These are phyloP conservation scores for Acipenser transmontanus DNA, from an alignment of 2,797 vertebrate genomes.

Conservation along the genomic window DNA sequence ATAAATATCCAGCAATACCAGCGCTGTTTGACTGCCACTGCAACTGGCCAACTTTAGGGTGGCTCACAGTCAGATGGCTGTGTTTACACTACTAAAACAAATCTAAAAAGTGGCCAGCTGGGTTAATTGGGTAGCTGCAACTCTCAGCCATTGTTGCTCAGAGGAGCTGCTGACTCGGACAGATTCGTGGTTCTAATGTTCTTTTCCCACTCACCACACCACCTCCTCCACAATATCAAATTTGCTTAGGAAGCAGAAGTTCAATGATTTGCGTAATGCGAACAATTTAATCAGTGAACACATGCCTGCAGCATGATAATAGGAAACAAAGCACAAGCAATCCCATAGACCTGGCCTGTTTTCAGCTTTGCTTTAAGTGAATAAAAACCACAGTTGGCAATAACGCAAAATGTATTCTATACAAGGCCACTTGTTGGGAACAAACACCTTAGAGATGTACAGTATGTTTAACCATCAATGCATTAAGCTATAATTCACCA, in stretches of 20 bases:
- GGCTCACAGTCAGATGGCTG: no score
- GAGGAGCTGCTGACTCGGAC: constrained; percentile 13
- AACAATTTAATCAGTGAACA: constrained; percentile 33
- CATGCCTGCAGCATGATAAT: constrained; percentile 16
- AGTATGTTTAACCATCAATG: no score
- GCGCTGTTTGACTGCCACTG: no score
- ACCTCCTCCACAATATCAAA: constrained; percentile 19
- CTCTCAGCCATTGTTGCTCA: constrained; percentile 13
- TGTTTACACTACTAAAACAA: no score
- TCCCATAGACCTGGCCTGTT: not conserved
- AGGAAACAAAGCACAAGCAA: constrained; percentile 7
- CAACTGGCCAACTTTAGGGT: no score
- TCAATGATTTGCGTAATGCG: constrained; percentile 31
- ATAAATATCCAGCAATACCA: no score
- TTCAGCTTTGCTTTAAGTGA: not conserved
- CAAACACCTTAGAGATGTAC: no score
- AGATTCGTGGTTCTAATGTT: constrained; percentile 15
- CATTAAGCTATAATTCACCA: no score
- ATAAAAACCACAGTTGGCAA: no score
- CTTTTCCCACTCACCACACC: constrained; percentile 18
- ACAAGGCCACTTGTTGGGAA: no score
- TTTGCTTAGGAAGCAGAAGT: constrained; percentile 38
- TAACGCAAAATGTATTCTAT: no score
- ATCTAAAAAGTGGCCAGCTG: no score
- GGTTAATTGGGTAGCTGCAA: not conserved